phyloP scores from a whole-genome alignment of 2,888 invertebrate species.

The Stictocephala bisonia region DNA sequence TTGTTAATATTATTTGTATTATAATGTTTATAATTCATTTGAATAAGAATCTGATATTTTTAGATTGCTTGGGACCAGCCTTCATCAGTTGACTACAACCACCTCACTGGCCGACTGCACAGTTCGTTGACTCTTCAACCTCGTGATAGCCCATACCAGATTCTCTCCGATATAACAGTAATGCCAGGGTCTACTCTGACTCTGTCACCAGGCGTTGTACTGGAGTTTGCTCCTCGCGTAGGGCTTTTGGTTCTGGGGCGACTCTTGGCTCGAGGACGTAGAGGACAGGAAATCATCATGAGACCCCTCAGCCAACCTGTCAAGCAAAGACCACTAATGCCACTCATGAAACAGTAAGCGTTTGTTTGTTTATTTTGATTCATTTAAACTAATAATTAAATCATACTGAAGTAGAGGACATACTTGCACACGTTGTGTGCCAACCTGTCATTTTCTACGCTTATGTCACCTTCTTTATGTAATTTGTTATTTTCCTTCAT shows the following conservation, averaged over 20 bases:
- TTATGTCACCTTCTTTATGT: too few species aligned
- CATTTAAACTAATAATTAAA: background rate
- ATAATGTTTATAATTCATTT: too few species aligned
- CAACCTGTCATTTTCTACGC: too few species aligned
- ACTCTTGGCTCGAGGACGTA: conserved; percentile 82
- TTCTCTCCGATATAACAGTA: conserved; percentile 92
- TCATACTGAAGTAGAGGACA: too few species aligned
- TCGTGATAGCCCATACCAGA: conserved; percentile 78
- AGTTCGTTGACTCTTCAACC: conserved; percentile 74
- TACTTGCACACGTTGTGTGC: background rate
- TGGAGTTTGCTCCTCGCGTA: conserved; percentile 96
- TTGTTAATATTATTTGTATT: too few species aligned
- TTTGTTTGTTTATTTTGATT: background rate
- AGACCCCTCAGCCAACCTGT: conserved; percentile 66
- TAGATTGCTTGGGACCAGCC: conserved; percentile 70
- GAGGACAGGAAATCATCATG: conserved; percentile 82
- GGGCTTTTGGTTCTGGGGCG: conserved; percentile 95
- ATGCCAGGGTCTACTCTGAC: conserved; percentile 93
- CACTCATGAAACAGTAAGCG: conserved; percentile 36
- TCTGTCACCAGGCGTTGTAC: conserved; percentile 87
- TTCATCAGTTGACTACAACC: conserved; percentile 71
- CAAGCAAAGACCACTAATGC: background rate
- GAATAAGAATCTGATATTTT: too few species aligned
- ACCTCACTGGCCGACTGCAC: conserved; percentile 81
- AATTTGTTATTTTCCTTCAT: too few species aligned